Evolutionary conservation across 2,797 vertebrate genomes (phyloP).

Genomic region (Cirrhinus mrigala): DNA sequence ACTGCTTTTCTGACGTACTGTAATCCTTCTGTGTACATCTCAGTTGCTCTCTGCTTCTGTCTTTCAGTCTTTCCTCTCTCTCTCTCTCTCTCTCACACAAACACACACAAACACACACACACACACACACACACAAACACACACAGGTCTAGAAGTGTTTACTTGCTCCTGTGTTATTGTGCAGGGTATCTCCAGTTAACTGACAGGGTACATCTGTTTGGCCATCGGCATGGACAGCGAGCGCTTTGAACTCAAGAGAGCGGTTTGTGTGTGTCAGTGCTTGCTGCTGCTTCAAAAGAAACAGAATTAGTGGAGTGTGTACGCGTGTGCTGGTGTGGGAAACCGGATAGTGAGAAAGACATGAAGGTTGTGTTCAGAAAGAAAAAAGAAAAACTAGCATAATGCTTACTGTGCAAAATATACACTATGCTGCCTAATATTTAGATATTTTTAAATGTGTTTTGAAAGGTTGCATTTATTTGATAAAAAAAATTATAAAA

Average conservation of each 20-base stretch:
- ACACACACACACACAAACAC: neutral
- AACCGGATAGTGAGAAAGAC: constrained; percentile 21
- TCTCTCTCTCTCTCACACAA: neutral
- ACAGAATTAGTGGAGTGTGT: constrained; percentile 28
- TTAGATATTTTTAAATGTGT: neutral
- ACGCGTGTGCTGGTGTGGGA: constrained; percentile 15
- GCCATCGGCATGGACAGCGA: constrained; percentile 56
- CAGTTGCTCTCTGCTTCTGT: constrained; percentile 13
- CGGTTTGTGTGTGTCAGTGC: constrained; percentile 37
- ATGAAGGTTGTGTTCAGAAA: constrained; percentile 31
- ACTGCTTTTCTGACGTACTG: constrained; percentile 32
- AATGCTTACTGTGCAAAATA: neutral
- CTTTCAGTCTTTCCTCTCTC: neutral
- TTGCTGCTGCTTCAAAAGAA: constrained; percentile 31
- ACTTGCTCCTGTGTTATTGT: constrained; percentile 46
- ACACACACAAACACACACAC: too few species aligned
- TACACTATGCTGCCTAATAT: neutral
- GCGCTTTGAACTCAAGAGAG: constrained; percentile 53
- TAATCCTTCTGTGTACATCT: constrained; percentile 46
- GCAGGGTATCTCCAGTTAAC: constrained; percentile 40
- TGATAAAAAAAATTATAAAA: neutral
- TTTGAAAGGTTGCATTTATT: neutral
- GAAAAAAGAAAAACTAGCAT: neutral
- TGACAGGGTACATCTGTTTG: constrained; percentile 59
- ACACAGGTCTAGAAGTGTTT: constrained; percentile 28